Base-by-base conservation (phyloP, 2,797 vertebrate species). In the Semaprochilodus insignis region DNA sequence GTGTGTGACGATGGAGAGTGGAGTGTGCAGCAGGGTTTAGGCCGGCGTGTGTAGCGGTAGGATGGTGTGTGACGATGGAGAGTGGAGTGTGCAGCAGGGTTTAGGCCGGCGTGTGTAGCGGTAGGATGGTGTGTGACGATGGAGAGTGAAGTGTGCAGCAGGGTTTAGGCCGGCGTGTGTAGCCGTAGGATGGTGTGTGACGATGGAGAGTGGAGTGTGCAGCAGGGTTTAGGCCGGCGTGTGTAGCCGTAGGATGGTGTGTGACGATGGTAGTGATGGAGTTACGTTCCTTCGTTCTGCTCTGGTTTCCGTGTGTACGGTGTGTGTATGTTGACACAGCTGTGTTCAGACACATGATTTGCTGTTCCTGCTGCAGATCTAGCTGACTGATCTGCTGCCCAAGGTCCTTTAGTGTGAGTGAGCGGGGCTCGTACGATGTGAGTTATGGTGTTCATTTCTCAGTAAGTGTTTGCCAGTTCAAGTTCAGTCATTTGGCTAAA, bases 321-420 rank as follows among this genome's bases (percentile, higher is more conserved):
- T 14, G n/a, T 17, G 48, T 77, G 27, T 82, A 55, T 82, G 23
- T 77, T 82, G 59, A 62, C 40, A 63, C 25, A 60, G 66, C 65
- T 36, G 34, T 71, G 23, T 34, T 52, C 59, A 51, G 69, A 76
- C 74, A 17, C 19, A 57, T 75, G 66, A 57, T 40, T 40, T 76
- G 52, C n/a, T 57, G 55, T 70, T 57, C 77, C 69, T 70, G 65
- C 31, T 55, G n/a, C n/a, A 67, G 48, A 27, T 15, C 31, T 74
- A 40, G 10, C 44, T 13, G 44, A 59, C 73, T 81, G 73, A 82
- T 77, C 55, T 70, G 15, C 31, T 82, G 40, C 80, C 62, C 62
- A 67, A 48, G 34, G 21, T 27, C 23, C 6, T 1, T 3, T 6
- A 8, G 19, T 15, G 52, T 31, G 69, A 59, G 60, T 21, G 15